These are phyloP conservation scores for Coregonus ussuriensis DNA, from an alignment of 2,797 vertebrate species.

Conservation along the genomic window DNA sequence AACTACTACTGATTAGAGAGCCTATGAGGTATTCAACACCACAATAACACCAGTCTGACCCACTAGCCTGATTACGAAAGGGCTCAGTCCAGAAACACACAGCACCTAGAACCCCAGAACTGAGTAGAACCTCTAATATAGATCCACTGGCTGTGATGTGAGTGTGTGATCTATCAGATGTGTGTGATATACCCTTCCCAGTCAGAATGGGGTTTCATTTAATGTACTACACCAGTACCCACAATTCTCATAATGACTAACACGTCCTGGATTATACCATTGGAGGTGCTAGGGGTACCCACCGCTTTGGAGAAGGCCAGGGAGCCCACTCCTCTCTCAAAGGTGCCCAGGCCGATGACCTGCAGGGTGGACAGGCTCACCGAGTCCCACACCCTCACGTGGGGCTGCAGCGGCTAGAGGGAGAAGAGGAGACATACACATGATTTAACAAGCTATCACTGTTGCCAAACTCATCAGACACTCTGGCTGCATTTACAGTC, in stretches of 20 bases:
- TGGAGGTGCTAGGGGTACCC: conserved; percentile 61
- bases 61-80: conserved; percentile 1
- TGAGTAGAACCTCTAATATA: background rate
- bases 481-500: background rate
- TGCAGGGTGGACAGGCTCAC: conserved; percentile 90
- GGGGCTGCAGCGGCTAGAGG: conserved; percentile 87
- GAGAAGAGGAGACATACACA: background rate
- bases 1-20: conserved; percentile 36
- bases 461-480: background rate
- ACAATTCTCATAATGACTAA: background rate
- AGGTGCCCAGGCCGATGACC: conserved; percentile 91
- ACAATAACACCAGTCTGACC: conserved; percentile 12
- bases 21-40: conserved; percentile 34
- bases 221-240: background rate
- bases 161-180: background rate
- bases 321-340: conserved; percentile 94
- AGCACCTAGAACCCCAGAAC: background rate
- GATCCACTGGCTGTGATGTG: conserved; percentile 4
- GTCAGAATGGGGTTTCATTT: too few species aligned
- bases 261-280: background rate
- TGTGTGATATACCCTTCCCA: background rate
- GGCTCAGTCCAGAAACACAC: background rate
- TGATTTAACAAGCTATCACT: background rate
- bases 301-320: conserved; percentile 97
- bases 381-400: conserved; percentile 96